Evolutionary conservation across 1,140 invertebrate species (phyloP), one percentile per base, ranked within the genome.

Genomic region (Penaeus chinensis): DNA sequence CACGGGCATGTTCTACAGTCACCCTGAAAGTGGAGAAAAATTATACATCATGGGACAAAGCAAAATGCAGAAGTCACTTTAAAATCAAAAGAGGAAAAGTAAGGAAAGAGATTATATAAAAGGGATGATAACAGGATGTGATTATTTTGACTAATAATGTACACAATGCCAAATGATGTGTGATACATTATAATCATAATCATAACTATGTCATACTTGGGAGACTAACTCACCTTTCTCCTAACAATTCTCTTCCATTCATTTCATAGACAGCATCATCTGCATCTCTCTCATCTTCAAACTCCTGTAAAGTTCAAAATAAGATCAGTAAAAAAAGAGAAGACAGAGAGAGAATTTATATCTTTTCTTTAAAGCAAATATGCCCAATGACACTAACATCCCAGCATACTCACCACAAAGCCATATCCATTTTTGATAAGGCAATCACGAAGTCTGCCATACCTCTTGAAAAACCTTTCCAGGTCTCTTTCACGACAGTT

Each of bases 221-320:
- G 54, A 8, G 5, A 54, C 10, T 54, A 54, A 54, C 54, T 54
- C 54, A 54, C 97, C 97, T 95, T 94, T 99, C 98, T 77, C 98
- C 98, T 88, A 98, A 94, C 88, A 99, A 93, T 92, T 99, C 97
- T 93, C 98, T 98, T 65, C 98, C 98, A 94, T 99, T 99, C 88
- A 99, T 93, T 92, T 99, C 98, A 93, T 99, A 99, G 1, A 99
- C 97, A 47, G 98, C 98, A 94, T 99, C 98, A 93, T 99, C 98
- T 71, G 98, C 98, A 94, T 99, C 98, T 93, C 98, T 95, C 92
- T 98, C 96, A 93, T 99, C 97, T 92, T 99, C 98, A 94, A 99
- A 99, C 94, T 99, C 98, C 98, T 97, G 91, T 66, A 94, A 93
- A 0, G 19, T 16, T 16, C 54, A 11, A 81, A 20, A 60, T 10